Evolutionary conservation across 2,797 vertebrate species (phyloP), one percentile per base, ranked within the genome.

Genomic region (Chrysocyon brachyurus): DNA sequence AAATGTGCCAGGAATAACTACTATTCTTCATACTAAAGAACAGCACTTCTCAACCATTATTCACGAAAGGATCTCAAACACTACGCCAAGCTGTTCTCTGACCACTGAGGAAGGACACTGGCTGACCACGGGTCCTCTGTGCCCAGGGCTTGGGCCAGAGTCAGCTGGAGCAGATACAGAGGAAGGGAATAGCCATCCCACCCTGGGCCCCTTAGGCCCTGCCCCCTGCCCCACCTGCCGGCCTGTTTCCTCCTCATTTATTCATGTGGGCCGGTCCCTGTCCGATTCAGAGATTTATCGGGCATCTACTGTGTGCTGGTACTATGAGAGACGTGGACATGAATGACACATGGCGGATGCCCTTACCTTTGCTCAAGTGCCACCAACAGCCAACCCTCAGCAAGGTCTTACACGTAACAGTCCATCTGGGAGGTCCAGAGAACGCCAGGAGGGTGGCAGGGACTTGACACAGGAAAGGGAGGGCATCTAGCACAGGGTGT

Each of bases 1-100:
- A 93, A 94, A 97, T 75, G 86, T 54, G 68, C 92, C 8, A 33
- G 86, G 90, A 97, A 68, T 49, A 97, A 90, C 92, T 87, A 77
- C 94, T 61, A 21, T 88, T 88, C 96, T 94, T 86, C 72, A 49
- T 64, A 56, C 56, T 93, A 90, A 92, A 92, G 88, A 90, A 88
- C 66, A 85, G 22, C 64, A 56, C 40, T 64, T 96, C 78, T 40
- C 91, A 56, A 31, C 61, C 54, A 21, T 88, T 84, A 57, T 63
- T 95, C 79, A 33, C 7, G 52, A 88, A 73, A 84, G 54, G 73
- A 79, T 63, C 95, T 79, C 57, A 31, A 89, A 77, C 87, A 16
- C 16, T 0, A 16, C 4, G 12, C 57, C 49, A 28, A 9, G 12
- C 73, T 3, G 4, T 52, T 81, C 56, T 89, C 56, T 40, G 33